These are phyloP conservation scores for Melipona quadrifasciata DNA, from an alignment of 1,140 invertebrate species.

Conservation along the genomic window DNA sequence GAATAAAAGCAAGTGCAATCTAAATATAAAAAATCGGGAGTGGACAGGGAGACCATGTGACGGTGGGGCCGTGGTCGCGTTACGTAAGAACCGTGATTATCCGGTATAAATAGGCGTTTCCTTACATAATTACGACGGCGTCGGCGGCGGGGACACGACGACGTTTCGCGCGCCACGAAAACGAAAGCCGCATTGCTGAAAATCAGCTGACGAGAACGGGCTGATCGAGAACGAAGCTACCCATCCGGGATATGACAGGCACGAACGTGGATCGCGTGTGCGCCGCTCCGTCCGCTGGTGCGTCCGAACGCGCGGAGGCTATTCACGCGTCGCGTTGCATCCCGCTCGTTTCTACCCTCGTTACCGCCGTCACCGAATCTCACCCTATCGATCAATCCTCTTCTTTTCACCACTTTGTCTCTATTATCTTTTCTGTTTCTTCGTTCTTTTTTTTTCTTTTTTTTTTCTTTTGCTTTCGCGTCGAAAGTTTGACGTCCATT, in stretches of 20 bases:
- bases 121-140: conserved; percentile 45
- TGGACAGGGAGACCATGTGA: conserved; percentile 23
- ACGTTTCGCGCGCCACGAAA: not conserved
- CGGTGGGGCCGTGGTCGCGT: not conserved
- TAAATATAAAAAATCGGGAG: conserved; percentile 41
- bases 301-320: not conserved
- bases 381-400: not conserved
- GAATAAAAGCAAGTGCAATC: conserved; percentile 15
- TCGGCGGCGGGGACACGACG: no score
- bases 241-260: conserved; percentile 52
- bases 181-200: conserved; percentile 61
- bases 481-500: no score
- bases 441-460: no score
- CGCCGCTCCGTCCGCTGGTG: not conserved
- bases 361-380: not conserved
- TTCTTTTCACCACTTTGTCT: not conserved
- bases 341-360: not conserved
- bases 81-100: conserved; percentile 41
- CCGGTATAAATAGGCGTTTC: conserved; percentile 45
- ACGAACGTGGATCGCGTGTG: conserved; percentile 68
- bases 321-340: not conserved
- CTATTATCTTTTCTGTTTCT: no score
- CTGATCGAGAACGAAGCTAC: conserved; percentile 20
- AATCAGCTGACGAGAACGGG: conserved; percentile 69
- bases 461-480: no score